Evolutionary conservation across 2,888 invertebrate genomes (phyloP).

Genomic region (Clepsis dumicolana): DNA sequence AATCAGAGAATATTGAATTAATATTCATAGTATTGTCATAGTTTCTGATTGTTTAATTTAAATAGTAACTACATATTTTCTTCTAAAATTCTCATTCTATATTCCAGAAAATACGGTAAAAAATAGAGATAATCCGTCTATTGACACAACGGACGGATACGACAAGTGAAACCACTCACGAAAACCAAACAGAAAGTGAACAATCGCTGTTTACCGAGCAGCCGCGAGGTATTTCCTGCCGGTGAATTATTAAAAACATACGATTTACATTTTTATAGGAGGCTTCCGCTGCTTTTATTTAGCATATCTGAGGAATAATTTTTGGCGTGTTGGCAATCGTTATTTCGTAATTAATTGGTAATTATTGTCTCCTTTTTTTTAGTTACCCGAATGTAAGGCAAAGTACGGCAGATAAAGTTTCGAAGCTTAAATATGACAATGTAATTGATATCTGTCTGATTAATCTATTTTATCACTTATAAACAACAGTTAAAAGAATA

Average conservation of each 20-base stretch:
- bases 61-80: background rate
- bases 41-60: too few relatives aligned
- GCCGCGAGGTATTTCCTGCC: constrained; percentile 39
- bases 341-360: too few relatives aligned
- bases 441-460: too few relatives aligned
- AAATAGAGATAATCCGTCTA: constrained; percentile 17
- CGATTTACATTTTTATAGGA: constrained; percentile 34
- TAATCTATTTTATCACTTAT: too few relatives aligned
- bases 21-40: too few relatives aligned
- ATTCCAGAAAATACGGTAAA: background rate
- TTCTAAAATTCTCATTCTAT: background rate
- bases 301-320: background rate
- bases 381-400: too few relatives aligned
- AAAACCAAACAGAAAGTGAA: constrained; percentile 44
- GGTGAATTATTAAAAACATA: constrained; percentile 32
- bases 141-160: constrained; percentile 41
- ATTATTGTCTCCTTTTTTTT: too few relatives aligned
- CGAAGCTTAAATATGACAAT: too few relatives aligned
- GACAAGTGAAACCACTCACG: constrained; percentile 44
- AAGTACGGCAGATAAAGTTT: too few relatives aligned
- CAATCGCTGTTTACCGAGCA: constrained; percentile 37
- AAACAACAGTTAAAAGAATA: too few relatives aligned
- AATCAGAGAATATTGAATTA: too few relatives aligned
- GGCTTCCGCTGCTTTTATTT: constrained; percentile 16
- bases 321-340: too few relatives aligned